Percentiles rank a stretch among this genome's conserved stretches.
Evolutionary conservation across 2,888 invertebrate genomes (phyloP).

Genomic region (Lobophora halterata): DNA sequence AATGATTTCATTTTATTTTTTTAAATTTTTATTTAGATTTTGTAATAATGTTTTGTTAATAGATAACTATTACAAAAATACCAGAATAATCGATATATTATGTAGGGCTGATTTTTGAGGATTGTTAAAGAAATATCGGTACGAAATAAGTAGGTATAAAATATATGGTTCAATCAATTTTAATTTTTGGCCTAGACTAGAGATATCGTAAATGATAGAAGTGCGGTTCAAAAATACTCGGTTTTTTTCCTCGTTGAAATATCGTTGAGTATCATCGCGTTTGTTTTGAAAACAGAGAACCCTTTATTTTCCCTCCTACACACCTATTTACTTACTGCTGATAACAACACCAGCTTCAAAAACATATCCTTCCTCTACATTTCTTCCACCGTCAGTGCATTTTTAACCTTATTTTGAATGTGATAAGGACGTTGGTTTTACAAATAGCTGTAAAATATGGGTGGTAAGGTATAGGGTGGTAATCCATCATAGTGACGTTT

Average conservation of each 20-base stretch:
- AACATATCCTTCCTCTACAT: slow-evolving; percentile 35
- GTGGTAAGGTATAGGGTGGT: slow-evolving; percentile 41
- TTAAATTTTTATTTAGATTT: no score
- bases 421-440: slow-evolving; percentile 9
- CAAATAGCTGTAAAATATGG: slow-evolving; percentile 29
- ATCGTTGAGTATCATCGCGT: not conserved
- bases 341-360: slow-evolving; percentile 58
- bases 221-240: no score
- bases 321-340: slow-evolving; percentile 55
- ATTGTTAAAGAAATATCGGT: no score
- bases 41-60: no score
- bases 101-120: no score
- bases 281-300: slow-evolving; percentile 24
- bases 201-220: no score
- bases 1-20: no score
- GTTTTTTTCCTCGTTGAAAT: not conserved
- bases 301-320: slow-evolving; percentile 39
- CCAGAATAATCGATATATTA: no score
- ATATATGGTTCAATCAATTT: no score
- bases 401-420: slow-evolving; percentile 37
- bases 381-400: slow-evolving; percentile 25
- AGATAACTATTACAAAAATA: no score
- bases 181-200: no score
- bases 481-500: slow-evolving; percentile 76
- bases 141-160: no score